Conservation (phyloP, 2,113 vertebrate species). For the Cephalopterus ornatus region DNA sequence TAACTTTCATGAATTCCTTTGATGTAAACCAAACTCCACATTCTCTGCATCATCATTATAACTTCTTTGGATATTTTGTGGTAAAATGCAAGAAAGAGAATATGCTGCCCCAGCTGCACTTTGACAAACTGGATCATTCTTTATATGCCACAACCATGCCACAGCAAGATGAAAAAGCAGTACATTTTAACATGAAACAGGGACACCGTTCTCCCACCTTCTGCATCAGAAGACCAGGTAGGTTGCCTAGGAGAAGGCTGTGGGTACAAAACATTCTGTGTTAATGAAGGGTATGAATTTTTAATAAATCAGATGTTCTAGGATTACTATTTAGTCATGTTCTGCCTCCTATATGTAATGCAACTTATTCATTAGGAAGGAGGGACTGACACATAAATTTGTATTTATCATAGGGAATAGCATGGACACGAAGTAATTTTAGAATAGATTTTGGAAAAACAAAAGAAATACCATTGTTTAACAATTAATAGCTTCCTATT, state of each 20-base stretch:
- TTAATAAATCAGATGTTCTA: slow-evolving; percentile 31
- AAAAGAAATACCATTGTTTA: background rate
- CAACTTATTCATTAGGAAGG: background rate
- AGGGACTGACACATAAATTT: background rate
- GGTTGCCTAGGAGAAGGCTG: slow-evolving; percentile 42
- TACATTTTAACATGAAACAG: background rate
- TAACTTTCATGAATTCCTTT: slow-evolving; percentile 63
- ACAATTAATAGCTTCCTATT: background rate
- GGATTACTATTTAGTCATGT: slow-evolving; percentile 6
- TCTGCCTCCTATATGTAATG: background rate
- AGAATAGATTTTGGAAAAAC: background rate
- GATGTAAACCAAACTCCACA: slow-evolving; percentile 36
- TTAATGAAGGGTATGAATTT: slow-evolving; percentile 5
- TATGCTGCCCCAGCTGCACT: background rate
- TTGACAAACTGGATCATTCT: background rate
- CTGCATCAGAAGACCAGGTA: slow-evolving; percentile 29
- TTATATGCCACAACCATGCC: background rate
- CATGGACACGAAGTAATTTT: background rate
- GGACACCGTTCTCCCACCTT: background rate
- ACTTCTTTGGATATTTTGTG: background rate
- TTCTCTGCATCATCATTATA: slow-evolving; percentile 24
- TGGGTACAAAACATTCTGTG: background rate
- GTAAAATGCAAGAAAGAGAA: background rate
- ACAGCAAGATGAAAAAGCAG: background rate
- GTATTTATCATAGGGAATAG: background rate